Base-by-base conservation (phyloP, 1,140 invertebrate genomes). In the Drosophila elegans region DNA sequence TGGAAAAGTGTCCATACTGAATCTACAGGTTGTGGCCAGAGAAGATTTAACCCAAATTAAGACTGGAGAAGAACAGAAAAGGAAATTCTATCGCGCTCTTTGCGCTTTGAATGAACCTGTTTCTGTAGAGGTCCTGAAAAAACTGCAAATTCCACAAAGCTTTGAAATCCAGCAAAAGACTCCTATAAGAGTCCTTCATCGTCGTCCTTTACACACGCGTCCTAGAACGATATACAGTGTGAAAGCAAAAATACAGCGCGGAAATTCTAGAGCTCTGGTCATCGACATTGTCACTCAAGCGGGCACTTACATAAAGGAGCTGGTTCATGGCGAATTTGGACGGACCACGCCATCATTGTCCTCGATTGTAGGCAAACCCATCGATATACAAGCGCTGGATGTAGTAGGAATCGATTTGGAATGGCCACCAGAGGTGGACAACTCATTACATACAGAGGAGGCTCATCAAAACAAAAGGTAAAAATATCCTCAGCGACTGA, bases 221-320 rank as follows among this genome's bases (percentile, higher is more conserved):
- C 91, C 93, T 5, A 94, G 95, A 71, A 94, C 93, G 0, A 95
- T 98, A 71, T 93, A 96, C 78, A 92, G 93, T 7, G 93, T 97
- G 36, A 93, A 93, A 16, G 94, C 94, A 2, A 80, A 56, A 0
- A 61, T 82, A 2, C 83, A 94, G 3, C 86, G 93, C 34, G 93
- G 90, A 5, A 92, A 94, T 71, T 91, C 90, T 0, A 90, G 94
- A 48, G 91, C 96, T 25, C 95, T 97, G 80, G 92, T 94, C 55
- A 79, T 99, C 3, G 93, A 95, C 69, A 67, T 99, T 1, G 95
- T 94, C 52, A 98, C 97, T 11, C 96, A 98, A 93, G 98, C 98
- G 42, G 98, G 98, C 42, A 99, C 98, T 2, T 99, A 99, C 91
- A 95, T 99, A 0, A 99, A 99, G 93, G 98, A 99, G 93, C 98